These are phyloP conservation scores for Augiades crinisus DNA, from an alignment of 2,888 invertebrate species.

Conservation along the genomic window DNA sequence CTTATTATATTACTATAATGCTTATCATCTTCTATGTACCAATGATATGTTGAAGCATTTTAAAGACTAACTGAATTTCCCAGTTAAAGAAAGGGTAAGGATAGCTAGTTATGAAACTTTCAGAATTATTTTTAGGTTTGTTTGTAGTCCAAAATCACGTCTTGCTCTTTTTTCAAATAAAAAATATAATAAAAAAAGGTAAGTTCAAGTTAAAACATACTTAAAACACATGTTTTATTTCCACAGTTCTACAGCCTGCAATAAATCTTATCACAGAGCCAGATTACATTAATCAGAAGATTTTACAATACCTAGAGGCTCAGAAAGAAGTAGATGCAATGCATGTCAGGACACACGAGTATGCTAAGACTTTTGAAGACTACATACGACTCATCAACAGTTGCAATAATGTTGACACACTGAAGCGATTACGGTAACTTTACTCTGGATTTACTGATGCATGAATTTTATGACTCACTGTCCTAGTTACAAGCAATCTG, in stretches of 20 bases:
- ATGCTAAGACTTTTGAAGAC: constrained; percentile 94
- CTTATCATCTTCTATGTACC: no score
- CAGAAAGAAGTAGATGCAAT: constrained; percentile 89
- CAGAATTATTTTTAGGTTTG: no score
- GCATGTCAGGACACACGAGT: constrained; percentile 91
- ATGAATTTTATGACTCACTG: constrained; percentile 6
- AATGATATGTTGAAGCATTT: no score
- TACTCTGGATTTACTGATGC: constrained; percentile 17
- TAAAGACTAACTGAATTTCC: no score
- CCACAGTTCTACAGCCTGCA: constrained; percentile 88
- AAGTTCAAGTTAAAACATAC: constrained; percentile 45
- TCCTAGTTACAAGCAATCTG: background rate
- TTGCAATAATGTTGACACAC: constrained; percentile 89
- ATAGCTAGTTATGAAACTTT: no score
- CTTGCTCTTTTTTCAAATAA: no score
- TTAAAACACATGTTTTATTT: background rate
- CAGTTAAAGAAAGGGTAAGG: no score
- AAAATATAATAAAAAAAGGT: no score
- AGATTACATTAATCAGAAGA: constrained; percentile 94
- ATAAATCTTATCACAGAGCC: constrained; percentile 93
- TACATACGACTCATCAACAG: constrained; percentile 92
- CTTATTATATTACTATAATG: no score
- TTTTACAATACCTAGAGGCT: constrained; percentile 90
- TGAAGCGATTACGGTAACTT: constrained; percentile 88
- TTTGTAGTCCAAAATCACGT: no score